Percentiles rank a stretch among this genome's conserved stretches.
These are phyloP conservation scores for Melinopterus prodromus DNA, from an alignment of 2,888 invertebrate genomes.

Conservation along the genomic window DNA sequence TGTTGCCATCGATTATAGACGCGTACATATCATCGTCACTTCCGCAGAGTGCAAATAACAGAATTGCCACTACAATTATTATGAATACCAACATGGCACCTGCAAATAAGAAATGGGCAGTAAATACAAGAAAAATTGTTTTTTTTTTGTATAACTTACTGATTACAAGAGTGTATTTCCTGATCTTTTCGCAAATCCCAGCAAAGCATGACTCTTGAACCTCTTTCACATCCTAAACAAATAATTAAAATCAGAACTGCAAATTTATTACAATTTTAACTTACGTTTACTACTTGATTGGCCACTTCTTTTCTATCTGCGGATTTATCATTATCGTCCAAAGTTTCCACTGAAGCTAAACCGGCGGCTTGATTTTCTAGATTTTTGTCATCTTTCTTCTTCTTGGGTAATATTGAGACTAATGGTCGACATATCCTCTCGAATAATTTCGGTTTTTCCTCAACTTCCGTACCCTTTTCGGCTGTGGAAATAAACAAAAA, in stretches of 20 bases:
- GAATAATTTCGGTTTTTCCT: constrained; percentile 62
- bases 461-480: constrained; percentile 53
- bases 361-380: constrained; percentile 65
- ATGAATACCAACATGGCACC: constrained; percentile 68
- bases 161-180: constrained; percentile 72
- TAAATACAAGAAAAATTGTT: constrained; percentile 27
- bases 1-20: constrained; percentile 64
- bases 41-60: constrained; percentile 70
- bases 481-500: constrained; percentile 40
- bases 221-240: constrained; percentile 61
- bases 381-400: constrained; percentile 57
- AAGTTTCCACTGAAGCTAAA: constrained; percentile 82
- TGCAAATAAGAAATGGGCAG: constrained; percentile 46
- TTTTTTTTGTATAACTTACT: constrained; percentile 59
- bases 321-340: constrained; percentile 75
- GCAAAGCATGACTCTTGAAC: constrained; percentile 53
- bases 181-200: constrained; percentile 64
- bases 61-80: constrained; percentile 69
- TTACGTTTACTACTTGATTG: constrained; percentile 72
- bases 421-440: constrained; percentile 72
- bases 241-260: not conserved
- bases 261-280: constrained; percentile 18
- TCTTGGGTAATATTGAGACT: constrained; percentile 64
- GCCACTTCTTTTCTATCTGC: constrained; percentile 75
- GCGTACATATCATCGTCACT: constrained; percentile 43